A percentile compares a stretch with the other conserved stretches of the same genome.
These are phyloP conservation scores for Sipha flava DNA, from an alignment of 1,140 invertebrate species.

Conservation along the genomic window DNA sequence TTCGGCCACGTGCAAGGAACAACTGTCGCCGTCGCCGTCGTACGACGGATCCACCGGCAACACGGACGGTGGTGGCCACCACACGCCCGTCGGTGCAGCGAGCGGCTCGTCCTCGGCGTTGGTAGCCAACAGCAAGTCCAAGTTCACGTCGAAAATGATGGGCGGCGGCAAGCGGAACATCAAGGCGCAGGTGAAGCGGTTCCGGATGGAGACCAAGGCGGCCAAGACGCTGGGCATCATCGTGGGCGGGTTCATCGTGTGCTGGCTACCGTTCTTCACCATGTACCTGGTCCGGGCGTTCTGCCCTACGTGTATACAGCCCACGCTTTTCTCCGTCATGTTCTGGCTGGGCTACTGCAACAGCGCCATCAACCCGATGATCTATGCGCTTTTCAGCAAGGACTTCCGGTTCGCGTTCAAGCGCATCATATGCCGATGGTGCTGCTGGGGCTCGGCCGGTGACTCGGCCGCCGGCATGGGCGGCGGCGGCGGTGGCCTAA, in stretches of 20 bases:
- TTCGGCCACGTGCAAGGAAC: slow-evolving; percentile 24
- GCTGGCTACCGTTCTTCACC: slow-evolving; percentile 92
- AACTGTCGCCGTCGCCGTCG: slow-evolving; percentile 39
- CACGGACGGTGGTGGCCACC: background rate
- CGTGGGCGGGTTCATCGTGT: slow-evolving; percentile 85
- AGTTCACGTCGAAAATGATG: slow-evolving; percentile 55
- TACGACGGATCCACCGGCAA: slow-evolving; percentile 17
- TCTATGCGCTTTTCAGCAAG: slow-evolving; percentile 85
- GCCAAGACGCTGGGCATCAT: slow-evolving; percentile 90
- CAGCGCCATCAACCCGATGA: slow-evolving; percentile 85
- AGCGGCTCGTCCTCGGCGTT: slow-evolving; percentile 28
- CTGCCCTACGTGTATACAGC: slow-evolving; percentile 67
- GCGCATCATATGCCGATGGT: slow-evolving; percentile 75
- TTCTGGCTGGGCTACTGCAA: slow-evolving; percentile 98
- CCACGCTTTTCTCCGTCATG: slow-evolving; percentile 76
- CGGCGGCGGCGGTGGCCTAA: slow-evolving; percentile 36
- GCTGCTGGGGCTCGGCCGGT: slow-evolving; percentile 47
- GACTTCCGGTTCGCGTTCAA: slow-evolving; percentile 89
- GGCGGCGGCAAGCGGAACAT: slow-evolving; percentile 77
- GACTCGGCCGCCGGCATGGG: slow-evolving; percentile 13
- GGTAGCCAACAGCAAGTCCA: background rate
- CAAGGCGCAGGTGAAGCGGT: slow-evolving; percentile 71
- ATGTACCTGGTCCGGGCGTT: slow-evolving; percentile 82
- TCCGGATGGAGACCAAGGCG: slow-evolving; percentile 85
- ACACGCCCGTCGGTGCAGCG: slow-evolving; percentile 33